Conservation (phyloP, 1,140 invertebrate species). For the Araneus ventricosus region DNA sequence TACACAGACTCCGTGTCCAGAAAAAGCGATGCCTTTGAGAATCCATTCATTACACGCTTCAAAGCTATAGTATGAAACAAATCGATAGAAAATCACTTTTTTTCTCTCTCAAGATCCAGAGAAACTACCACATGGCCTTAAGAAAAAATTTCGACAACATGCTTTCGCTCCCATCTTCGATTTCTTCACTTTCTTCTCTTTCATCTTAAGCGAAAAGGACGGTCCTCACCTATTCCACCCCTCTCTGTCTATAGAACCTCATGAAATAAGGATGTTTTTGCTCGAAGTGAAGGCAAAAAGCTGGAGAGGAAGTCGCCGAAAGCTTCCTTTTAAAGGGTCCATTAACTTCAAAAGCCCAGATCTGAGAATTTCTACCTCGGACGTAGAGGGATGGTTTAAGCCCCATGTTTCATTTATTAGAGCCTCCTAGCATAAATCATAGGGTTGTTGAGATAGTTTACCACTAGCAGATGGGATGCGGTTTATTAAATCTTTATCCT, state of each 20-base stretch:
- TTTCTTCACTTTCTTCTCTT: constrained; percentile 6
- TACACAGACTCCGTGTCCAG: too few relatives aligned
- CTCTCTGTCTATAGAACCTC: neutral
- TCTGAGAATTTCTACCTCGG: neutral
- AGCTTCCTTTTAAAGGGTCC: neutral
- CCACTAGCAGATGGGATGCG: too few relatives aligned
- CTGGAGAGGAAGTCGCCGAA: neutral
- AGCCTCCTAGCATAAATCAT: neutral
- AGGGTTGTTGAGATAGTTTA: neutral
- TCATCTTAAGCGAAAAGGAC: neutral
- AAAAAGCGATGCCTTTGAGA: too few relatives aligned
- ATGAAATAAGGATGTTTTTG: neutral
- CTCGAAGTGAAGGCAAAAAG: neutral
- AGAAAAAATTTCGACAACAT: neutral
- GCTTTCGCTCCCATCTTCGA: neutral
- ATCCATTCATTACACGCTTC: too few relatives aligned
- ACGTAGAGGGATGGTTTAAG: neutral
- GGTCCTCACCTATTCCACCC: neutral
- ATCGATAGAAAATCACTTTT: too few relatives aligned
- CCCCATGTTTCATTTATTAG: neutral
- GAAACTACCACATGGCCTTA: neutral
- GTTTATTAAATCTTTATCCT: too few relatives aligned
- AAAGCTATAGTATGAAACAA: too few relatives aligned
- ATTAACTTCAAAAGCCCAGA: constrained; percentile 12
- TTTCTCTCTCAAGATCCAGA: neutral